Evolutionary conservation across 2,113 vertebrate genomes (phyloP).

Genomic region (Cebidichthys violaceus): DNA sequence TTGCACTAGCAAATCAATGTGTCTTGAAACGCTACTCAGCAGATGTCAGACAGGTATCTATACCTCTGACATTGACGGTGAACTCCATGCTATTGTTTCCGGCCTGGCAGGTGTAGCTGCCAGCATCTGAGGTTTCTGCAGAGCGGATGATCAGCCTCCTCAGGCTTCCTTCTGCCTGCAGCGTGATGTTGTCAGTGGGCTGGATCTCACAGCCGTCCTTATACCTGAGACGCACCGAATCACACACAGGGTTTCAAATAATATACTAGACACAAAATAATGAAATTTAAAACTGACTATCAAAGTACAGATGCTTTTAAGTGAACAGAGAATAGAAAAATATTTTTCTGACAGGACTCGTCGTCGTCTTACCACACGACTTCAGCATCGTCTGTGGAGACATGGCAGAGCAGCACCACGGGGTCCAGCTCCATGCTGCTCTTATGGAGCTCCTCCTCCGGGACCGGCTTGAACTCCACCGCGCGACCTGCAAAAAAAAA

Average conservation of each 20-base stretch:
- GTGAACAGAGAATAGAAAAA: background rate
- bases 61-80: slow-evolving; percentile 82
- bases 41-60: background rate
- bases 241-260: background rate
- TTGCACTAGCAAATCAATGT: background rate
- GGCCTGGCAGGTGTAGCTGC: slow-evolving; percentile 80
- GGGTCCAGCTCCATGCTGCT: slow-evolving; percentile 82
- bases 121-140: slow-evolving; percentile 75
- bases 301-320: background rate
- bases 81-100: slow-evolving; percentile 78
- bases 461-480: slow-evolving; percentile 74
- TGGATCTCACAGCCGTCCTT: slow-evolving; percentile 79
- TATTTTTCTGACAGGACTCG: background rate
- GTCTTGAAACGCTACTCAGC: background rate
- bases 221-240: slow-evolving; percentile 63
- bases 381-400: slow-evolving; percentile 76
- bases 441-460: slow-evolving; percentile 79
- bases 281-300: background rate
- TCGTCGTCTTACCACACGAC: slow-evolving; percentile 71
- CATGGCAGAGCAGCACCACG: slow-evolving; percentile 82
- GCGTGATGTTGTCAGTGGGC: slow-evolving; percentile 77
- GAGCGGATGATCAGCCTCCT: slow-evolving; percentile 84
- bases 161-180: slow-evolving; percentile 80
- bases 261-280: background rate
- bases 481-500: slow-evolving; percentile 69